Conservation (phyloP, 2,888 invertebrate species). For the Brachyptera risi region DNA sequence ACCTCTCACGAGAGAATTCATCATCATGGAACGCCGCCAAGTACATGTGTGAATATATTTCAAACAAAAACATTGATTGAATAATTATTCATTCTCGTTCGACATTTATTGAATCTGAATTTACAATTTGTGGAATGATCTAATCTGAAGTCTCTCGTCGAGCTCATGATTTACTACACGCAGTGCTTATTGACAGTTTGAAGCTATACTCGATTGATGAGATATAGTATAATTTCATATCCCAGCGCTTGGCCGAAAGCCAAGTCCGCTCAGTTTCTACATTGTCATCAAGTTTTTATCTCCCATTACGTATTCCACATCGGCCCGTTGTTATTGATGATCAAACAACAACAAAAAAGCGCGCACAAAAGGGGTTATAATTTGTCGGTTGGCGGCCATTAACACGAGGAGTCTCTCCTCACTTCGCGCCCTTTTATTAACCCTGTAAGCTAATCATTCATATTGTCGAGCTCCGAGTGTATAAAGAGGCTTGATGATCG, state of each 20-base stretch:
- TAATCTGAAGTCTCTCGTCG: too few relatives aligned
- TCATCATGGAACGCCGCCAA: too few relatives aligned
- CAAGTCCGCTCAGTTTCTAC: neutral
- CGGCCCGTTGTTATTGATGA: neutral
- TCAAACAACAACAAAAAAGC: neutral
- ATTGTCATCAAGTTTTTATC: conserved; percentile 6
- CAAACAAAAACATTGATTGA: too few relatives aligned
- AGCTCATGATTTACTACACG: too few relatives aligned
- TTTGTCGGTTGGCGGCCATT: conserved; percentile 4
- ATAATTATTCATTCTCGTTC: too few relatives aligned
- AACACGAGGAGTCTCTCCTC: neutral
- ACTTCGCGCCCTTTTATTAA: neutral
- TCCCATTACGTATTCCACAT: neutral
- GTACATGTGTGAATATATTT: too few relatives aligned
- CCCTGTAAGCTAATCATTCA: conserved; percentile 1
- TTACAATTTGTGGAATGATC: too few relatives aligned
- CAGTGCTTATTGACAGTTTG: neutral
- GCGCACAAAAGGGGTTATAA: too few relatives aligned
- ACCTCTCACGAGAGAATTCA: too few relatives aligned
- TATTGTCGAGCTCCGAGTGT: conserved; percentile 1
- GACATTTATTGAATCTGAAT: too few relatives aligned
- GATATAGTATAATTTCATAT: neutral
- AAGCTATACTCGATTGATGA: neutral
- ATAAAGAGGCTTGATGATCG: neutral
- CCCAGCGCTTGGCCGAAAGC: neutral